Percentiles rank a stretch among this genome's conserved stretches.
Conservation (phyloP, 1,140 invertebrate genomes). For the Triops longicaudatus region DNA sequence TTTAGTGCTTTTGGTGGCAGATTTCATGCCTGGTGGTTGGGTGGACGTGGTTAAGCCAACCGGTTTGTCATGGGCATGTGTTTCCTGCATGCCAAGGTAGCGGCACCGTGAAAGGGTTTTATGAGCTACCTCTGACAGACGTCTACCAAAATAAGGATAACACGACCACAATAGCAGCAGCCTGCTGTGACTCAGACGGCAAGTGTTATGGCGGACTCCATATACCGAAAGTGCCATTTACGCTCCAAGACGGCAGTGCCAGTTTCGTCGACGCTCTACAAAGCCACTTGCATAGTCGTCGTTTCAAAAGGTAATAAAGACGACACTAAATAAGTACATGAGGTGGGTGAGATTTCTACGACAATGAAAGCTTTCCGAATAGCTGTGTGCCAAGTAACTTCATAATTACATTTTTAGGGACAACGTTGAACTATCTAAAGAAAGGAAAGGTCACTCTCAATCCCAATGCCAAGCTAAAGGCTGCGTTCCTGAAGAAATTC, state of each 20-base stretch:
- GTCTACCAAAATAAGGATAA: neutral
- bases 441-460: neutral
- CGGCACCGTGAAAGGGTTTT: neutral
- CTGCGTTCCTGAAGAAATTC: neutral
- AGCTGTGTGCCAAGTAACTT: too few species aligned
- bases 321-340: too few species aligned
- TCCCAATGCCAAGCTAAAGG: neutral
- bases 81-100: slow-evolving; percentile 1
- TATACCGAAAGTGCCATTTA: neutral
- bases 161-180: neutral
- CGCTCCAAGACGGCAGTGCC: neutral
- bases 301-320: neutral
- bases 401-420: too few species aligned
- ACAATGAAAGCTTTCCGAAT: too few species aligned
- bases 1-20: neutral
- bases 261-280: neutral
- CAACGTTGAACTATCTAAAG: neutral
- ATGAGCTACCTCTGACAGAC: neutral
- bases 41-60: neutral
- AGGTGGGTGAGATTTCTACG: too few species aligned
- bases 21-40: neutral
- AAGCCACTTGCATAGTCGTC: neutral
- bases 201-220: neutral
- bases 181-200: neutral
- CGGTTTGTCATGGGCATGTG: neutral